phyloP scores from a whole-genome alignment of 1,140 invertebrate genomes.

The Tetragnatha versicolor region DNA sequence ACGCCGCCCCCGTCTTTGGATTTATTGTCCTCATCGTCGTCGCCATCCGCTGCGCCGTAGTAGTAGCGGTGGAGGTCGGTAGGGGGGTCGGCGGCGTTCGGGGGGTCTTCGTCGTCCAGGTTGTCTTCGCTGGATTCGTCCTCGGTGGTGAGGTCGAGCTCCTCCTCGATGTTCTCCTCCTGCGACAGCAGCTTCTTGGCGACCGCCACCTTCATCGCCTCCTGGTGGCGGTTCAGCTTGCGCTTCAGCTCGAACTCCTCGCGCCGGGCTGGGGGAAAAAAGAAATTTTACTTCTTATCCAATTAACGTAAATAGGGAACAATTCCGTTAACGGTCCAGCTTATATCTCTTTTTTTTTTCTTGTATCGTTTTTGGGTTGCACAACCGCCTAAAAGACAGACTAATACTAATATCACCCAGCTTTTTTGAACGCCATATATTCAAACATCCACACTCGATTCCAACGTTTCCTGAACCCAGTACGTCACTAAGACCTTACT shows the following conservation, averaged over 20 bases:
- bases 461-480: too few species aligned
- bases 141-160: conserved; percentile 22
- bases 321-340: too few species aligned
- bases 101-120: neutral
- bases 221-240: conserved; percentile 42
- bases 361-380: too few species aligned
- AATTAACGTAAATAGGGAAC: too few species aligned
- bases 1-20: neutral
- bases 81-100: neutral
- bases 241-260: conserved; percentile 49
- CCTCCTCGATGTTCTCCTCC: conserved; percentile 44
- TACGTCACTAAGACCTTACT: too few species aligned
- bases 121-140: conserved; percentile 43
- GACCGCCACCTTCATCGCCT: conserved; percentile 48
- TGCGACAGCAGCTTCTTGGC: conserved; percentile 42
- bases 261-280: conserved; percentile 13
- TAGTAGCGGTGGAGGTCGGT: conserved; percentile 32
- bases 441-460: too few species aligned
- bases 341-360: too few species aligned
- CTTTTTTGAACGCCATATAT: too few species aligned
- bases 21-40: conserved; percentile 3
- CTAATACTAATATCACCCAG: too few species aligned
- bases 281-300: too few species aligned
- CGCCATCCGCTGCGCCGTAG: conserved; percentile 28
- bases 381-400: too few species aligned